These are phyloP conservation scores for Spinus olivaceus DNA, from an alignment of 2,797 vertebrate genomes.

Conservation along the genomic window DNA sequence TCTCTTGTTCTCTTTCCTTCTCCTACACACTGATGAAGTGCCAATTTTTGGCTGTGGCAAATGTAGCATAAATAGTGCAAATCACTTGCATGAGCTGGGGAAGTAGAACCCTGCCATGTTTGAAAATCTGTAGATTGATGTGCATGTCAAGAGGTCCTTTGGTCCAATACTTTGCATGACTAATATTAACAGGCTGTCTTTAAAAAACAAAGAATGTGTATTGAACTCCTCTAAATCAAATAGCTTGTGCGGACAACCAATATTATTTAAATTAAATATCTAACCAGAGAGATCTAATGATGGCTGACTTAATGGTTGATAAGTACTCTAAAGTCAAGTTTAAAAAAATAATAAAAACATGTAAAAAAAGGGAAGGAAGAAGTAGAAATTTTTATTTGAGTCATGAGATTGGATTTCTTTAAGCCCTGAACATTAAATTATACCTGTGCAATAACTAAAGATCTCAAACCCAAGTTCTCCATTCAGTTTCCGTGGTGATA, in stretches of 20 bases:
- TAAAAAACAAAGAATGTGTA: not conserved
- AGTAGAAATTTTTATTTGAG: not conserved
- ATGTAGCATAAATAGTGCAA: not conserved
- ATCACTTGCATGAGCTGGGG: not conserved
- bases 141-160: not conserved
- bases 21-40: not conserved
- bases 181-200: not conserved
- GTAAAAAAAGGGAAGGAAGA: not conserved
- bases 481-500: not conserved
- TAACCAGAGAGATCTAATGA: not conserved
- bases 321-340: not conserved
- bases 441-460: not conserved
- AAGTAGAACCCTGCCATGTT: not conserved
- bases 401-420: not conserved
- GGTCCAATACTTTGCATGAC: not conserved
- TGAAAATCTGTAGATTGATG: not conserved
- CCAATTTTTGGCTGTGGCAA: not conserved
- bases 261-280: slow-evolving; percentile 9
- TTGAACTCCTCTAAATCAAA: not conserved
- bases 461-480: not conserved
- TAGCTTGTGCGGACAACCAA: not conserved
- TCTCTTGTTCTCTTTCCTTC: not conserved
- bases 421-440: not conserved
- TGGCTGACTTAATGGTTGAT: not conserved
- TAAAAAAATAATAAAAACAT: not conserved